phyloP scores from a whole-genome alignment of 2,113 vertebrate species.

The Haplotaxodon microlepis region DNA sequence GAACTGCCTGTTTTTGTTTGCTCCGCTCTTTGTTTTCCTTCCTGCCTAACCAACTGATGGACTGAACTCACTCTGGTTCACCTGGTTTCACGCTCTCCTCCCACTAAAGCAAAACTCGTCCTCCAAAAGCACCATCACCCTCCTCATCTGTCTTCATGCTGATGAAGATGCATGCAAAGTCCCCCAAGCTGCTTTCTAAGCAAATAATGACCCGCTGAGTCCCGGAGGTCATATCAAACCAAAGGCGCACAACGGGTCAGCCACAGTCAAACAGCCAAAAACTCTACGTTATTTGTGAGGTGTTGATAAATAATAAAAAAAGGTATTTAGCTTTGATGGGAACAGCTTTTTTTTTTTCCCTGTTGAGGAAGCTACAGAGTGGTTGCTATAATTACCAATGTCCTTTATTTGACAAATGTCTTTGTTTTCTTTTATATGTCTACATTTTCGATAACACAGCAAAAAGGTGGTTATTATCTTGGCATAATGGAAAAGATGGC shows the following conservation, averaged over 20 bases:
- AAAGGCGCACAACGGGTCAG: not conserved
- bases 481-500: not conserved
- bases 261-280: not conserved
- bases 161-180: conserved; percentile 67
- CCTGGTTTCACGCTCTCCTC: conserved; percentile 56
- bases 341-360: not conserved
- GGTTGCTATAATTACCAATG: not conserved
- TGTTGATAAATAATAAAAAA: not conserved
- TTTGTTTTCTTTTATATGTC: not conserved
- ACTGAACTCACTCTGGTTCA: conserved; percentile 44
- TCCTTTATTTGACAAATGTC: not conserved
- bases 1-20: conserved; percentile 20
- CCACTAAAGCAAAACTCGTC: conserved; percentile 46
- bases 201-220: not conserved
- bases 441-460: not conserved
- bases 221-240: not conserved
- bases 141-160: conserved; percentile 57
- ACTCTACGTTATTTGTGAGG: not conserved
- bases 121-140: conserved; percentile 46
- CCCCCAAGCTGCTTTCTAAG: conserved; percentile 44
- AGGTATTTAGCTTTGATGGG: not conserved
- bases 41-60: conserved; percentile 21
- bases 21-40: conserved; percentile 25
- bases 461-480: not conserved
- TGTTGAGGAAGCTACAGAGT: not conserved